Evolutionary conservation across 2,888 invertebrate genomes (phyloP), one percentile per base, ranked within the genome.

Genomic region (Cyaniris semiargus): DNA sequence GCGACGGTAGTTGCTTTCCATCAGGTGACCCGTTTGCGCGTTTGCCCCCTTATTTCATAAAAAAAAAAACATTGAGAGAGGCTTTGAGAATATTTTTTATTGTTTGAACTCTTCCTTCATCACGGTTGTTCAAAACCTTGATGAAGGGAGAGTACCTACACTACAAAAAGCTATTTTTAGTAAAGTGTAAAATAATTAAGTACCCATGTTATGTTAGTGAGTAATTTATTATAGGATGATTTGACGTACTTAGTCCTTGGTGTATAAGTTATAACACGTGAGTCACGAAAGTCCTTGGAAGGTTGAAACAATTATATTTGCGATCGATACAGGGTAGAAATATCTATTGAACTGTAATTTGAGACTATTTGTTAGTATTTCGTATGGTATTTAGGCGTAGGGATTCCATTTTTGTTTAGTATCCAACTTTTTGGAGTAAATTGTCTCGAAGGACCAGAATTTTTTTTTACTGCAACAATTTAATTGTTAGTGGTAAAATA

Each of bases 251-350:
- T 18, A 53, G 74, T 74, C 74, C 74, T 74, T 27, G 48, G 27
- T 53, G 53, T 74, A 74, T 74, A 72, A 48, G 44, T 48, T 48
- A 72, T 21, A 53, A 27, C 53, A 48, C 48, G 74, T 48, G 44
- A 44, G 74, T 74, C 74, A 74, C 74, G 72, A 48, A 48, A 53
- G 74, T 74, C 74, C 74, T 74, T 74, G 53, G 74, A 18, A 74
- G 74, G 74, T 53, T 53, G 74, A 48, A 53, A 74, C 27, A 27
- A 18, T 74, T 74, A 74, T 74, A 74, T 74, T 74, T 27, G 44
- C 74, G 74, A 53, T 72, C 72, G 21, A 72, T 72, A 72, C 48
- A 23, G 38, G 21, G 71, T 31, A 31, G 18, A 13, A 60, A 60
- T 23, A 21, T 66, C 66, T 31, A 66, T 66, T 31, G 66, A 66